These are phyloP conservation scores for Endomychus coccineus DNA, from an alignment of 2,888 invertebrate species.

Conservation along the genomic window DNA sequence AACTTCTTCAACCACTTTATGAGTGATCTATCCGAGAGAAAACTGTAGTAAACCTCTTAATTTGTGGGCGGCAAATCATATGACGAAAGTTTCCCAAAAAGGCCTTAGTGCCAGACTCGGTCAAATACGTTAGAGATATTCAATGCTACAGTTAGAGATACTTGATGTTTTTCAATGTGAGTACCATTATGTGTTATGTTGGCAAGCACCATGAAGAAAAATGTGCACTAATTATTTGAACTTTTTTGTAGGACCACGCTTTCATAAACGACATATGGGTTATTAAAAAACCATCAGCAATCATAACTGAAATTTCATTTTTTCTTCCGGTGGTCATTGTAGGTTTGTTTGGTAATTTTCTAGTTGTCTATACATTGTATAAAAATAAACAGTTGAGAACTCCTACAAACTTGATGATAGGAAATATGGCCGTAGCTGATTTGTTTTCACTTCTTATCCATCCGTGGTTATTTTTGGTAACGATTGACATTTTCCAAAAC, in stretches of 20 bases:
- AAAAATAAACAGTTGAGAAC: slow-evolving; percentile 57
- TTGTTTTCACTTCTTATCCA: slow-evolving; percentile 58
- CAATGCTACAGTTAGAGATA: too few species aligned
- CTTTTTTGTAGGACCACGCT: slow-evolving; percentile 4
- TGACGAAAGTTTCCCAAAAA: too few species aligned
- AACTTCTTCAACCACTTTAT: too few species aligned
- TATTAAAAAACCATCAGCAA: slow-evolving; percentile 51
- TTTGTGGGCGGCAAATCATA: too few species aligned
- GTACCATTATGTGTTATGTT: too few species aligned
- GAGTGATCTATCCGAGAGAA: too few species aligned
- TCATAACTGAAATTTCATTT: slow-evolving; percentile 52
- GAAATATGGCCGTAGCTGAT: slow-evolving; percentile 69
- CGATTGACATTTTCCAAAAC: slow-evolving; percentile 67
- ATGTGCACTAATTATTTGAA: too few species aligned
- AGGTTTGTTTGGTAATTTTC: slow-evolving; percentile 60
- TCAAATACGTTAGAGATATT: too few species aligned
- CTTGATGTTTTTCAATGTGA: too few species aligned
- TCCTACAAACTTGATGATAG: slow-evolving; percentile 64
- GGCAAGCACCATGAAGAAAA: too few species aligned
- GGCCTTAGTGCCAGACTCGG: too few species aligned
- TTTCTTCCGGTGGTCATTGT: slow-evolving; percentile 55
- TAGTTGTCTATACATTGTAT: slow-evolving; percentile 56
- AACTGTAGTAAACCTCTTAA: too few species aligned
- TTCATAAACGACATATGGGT: slow-evolving; percentile 64
- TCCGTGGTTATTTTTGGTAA: slow-evolving; percentile 67